Conservation (phyloP, 2,113 vertebrate species). For the Paracanthobrama guichenoti region DNA sequence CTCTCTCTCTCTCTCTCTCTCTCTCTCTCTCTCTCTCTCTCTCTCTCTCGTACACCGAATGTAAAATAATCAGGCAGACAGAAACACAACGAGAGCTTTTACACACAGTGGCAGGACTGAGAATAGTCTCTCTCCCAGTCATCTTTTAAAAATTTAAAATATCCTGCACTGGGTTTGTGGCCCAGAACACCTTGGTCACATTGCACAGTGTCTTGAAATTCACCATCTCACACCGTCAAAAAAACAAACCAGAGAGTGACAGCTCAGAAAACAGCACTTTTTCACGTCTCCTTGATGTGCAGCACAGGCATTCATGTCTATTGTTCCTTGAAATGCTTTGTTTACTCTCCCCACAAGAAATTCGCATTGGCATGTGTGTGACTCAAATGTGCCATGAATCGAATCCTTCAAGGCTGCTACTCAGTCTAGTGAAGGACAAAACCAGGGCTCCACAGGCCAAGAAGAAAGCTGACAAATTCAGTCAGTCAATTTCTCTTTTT, state of each 20-base stretch:
- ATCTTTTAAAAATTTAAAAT: slow-evolving; percentile 31
- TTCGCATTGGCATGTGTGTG: slow-evolving; percentile 36
- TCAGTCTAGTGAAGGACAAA: slow-evolving; percentile 4
- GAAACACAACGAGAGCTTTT: slow-evolving; percentile 32
- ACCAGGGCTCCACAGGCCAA: neutral
- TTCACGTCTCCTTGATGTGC: slow-evolving; percentile 34
- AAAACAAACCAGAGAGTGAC: slow-evolving; percentile 35
- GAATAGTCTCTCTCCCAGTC: slow-evolving; percentile 43
- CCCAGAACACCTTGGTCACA: slow-evolving; percentile 37
- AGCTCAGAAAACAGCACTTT: slow-evolving; percentile 43
- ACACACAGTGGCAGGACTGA: slow-evolving; percentile 48
- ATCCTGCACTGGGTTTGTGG: neutral
- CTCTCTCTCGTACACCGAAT: slow-evolving; percentile 27
- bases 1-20: slow-evolving; percentile 46
- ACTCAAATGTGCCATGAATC: slow-evolving; percentile 29
- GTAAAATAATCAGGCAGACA: slow-evolving; percentile 29
- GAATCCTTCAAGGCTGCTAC: slow-evolving; percentile 32
- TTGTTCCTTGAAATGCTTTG: slow-evolving; percentile 37
- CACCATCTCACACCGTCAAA: neutral
- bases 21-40: slow-evolving; percentile 25
- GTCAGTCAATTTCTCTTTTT: slow-evolving; percentile 22
- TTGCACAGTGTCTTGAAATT: slow-evolving; percentile 37
- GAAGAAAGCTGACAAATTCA: neutral
- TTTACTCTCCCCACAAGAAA: slow-evolving; percentile 19
- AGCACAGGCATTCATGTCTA: slow-evolving; percentile 24